Percentiles rank a stretch among this genome's conserved stretches.
Evolutionary conservation across 2,797 vertebrate genomes (phyloP).

Genomic region (Eulemur rubriventer): DNA sequence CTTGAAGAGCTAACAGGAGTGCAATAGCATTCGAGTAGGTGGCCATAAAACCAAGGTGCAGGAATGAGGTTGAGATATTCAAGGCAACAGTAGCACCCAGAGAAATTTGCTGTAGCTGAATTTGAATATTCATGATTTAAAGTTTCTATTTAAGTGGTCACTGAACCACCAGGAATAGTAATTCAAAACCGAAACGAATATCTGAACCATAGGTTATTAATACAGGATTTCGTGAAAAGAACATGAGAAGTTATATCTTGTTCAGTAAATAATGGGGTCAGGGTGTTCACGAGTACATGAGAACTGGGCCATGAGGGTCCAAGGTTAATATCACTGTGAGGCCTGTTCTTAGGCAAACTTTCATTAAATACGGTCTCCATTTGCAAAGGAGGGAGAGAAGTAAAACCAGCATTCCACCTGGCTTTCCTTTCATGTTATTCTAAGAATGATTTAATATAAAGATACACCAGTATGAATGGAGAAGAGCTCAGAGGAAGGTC

Average conservation of each 20-base stretch:
- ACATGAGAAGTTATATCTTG: neutral
- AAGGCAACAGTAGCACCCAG: neutral
- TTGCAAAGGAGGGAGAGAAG: constrained; percentile 19
- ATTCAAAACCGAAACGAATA: neutral
- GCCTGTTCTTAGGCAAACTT: neutral
- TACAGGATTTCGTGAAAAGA: neutral
- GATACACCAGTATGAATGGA: constrained; percentile 36
- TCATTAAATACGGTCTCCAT: neutral
- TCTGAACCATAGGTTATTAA: neutral
- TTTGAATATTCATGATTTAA: neutral
- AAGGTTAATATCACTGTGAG: neutral
- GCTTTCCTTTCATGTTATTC: constrained; percentile 51
- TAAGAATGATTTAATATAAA: constrained; percentile 65
- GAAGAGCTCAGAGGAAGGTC: neutral
- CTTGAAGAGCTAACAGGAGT: neutral
- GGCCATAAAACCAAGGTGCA: neutral
- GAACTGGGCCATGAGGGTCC: neutral
- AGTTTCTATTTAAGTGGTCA: neutral
- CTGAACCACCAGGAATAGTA: neutral
- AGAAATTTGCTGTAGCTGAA: neutral
- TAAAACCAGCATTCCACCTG: neutral
- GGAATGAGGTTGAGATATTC: neutral
- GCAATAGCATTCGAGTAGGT: neutral
- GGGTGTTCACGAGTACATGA: neutral
- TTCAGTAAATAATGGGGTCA: neutral